phyloP scores from a whole-genome alignment of 2,888 invertebrate species.

The Ophion ventricosus region DNA sequence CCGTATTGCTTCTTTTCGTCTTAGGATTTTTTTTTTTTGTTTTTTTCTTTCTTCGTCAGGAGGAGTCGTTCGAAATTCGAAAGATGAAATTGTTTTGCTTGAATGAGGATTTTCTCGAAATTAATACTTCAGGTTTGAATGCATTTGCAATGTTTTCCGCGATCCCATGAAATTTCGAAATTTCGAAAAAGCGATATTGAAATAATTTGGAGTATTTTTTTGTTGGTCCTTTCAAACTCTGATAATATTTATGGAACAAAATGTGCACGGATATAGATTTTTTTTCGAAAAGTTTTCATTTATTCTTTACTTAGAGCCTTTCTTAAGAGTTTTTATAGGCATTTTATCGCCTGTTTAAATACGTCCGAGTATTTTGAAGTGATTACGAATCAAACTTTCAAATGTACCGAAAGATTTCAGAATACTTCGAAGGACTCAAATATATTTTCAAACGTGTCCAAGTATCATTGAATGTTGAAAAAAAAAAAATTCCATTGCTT shows the following conservation, averaged over 20 bases:
- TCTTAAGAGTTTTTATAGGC: too few species aligned
- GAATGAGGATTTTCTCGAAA: slow-evolving; percentile 1
- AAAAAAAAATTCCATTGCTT: too few species aligned
- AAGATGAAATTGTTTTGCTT: neutral
- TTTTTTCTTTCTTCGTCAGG: neutral
- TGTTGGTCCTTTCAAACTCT: neutral
- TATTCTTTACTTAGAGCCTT: too few species aligned
- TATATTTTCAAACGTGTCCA: too few species aligned
- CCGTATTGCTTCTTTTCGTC: neutral
- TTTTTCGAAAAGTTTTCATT: too few species aligned
- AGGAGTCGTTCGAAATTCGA: neutral
- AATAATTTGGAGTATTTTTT: neutral
- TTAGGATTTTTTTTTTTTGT: neutral
- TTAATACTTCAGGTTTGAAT: neutral
- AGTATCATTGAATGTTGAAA: too few species aligned
- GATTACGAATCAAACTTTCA: neutral
- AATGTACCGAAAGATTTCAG: neutral
- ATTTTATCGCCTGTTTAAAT: too few species aligned
- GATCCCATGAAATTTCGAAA: too few species aligned
- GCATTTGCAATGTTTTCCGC: neutral
- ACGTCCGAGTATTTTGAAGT: too few species aligned
- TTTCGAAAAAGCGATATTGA: neutral
- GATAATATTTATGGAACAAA: too few species aligned
- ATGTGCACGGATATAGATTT: too few species aligned
- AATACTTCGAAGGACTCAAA: too few species aligned